Evolutionary conservation across 2,797 vertebrate genomes (phyloP).

Genomic region (Notolabrus celidotus): DNA sequence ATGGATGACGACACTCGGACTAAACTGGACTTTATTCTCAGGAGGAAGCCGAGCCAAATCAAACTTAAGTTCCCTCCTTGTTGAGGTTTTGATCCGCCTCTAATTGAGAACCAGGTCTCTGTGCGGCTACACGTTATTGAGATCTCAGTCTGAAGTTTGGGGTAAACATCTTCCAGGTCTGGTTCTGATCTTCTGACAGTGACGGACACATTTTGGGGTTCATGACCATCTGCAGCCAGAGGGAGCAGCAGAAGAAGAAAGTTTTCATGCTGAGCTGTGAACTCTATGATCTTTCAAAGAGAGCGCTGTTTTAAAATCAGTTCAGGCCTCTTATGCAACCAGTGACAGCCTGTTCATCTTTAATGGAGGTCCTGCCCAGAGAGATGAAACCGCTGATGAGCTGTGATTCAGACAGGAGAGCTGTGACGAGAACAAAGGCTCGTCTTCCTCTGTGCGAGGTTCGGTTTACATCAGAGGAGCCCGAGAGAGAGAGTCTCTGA

Average conservation of each 20-base stretch:
- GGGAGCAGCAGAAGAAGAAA: background rate
- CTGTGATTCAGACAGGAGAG: slow-evolving; percentile 45
- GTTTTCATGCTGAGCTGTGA: slow-evolving; percentile 19
- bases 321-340: slow-evolving; percentile 37
- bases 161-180: background rate
- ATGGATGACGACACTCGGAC: no score
- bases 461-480: slow-evolving; percentile 39
- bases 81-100: background rate
- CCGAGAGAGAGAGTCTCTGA: slow-evolving; percentile 10
- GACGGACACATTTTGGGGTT: background rate
- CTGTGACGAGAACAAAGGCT: slow-evolving; percentile 52
- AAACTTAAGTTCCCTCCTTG: no score
- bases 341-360: slow-evolving; percentile 25
- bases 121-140: background rate
- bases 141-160: background rate
- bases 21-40: no score
- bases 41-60: no score
- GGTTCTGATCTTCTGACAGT: background rate
- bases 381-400: slow-evolving; percentile 56
- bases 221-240: slow-evolving; percentile 3
- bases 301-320: slow-evolving; percentile 4
- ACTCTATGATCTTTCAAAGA: slow-evolving; percentile 17
- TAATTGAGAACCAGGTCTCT: background rate
- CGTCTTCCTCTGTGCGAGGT: slow-evolving; percentile 17
- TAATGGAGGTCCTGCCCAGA: slow-evolving; percentile 53